Evolutionary conservation across 2,888 invertebrate species (phyloP).

Genomic region (Homarus gammarus): DNA sequence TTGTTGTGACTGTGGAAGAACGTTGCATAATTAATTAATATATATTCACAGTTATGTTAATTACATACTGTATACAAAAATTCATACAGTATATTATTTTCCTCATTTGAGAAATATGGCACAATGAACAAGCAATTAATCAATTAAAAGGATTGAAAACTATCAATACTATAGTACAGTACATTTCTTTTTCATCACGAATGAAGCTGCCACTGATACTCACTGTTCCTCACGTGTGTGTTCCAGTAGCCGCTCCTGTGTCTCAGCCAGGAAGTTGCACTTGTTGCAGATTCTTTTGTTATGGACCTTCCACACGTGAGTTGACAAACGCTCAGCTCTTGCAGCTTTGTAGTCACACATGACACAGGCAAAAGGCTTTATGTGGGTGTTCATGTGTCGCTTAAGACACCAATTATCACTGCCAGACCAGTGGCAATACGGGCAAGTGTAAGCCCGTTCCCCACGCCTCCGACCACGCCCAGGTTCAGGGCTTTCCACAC

Average conservation of each 20-base stretch:
- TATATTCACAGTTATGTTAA: not conserved
- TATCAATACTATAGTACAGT: not conserved
- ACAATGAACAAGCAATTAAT: not conserved
- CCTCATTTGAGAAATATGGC: not conserved
- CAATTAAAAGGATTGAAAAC: not conserved
- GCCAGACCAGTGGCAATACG: constrained; percentile 95
- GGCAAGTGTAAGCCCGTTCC: constrained; percentile 87
- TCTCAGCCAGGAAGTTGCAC: constrained; percentile 92
- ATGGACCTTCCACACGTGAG: constrained; percentile 94
- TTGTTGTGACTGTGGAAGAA: constrained; percentile 74
- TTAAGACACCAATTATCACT: constrained; percentile 96
- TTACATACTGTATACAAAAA: not conserved
- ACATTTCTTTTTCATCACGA: not conserved
- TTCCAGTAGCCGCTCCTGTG: constrained; percentile 87
- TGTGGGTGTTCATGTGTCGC: constrained; percentile 93
- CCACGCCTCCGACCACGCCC: constrained; percentile 55
- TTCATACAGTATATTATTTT: not conserved
- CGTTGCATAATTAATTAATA: not conserved
- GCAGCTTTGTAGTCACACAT: constrained; percentile 96
- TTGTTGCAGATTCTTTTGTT: constrained; percentile 93
- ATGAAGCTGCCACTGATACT: constrained; percentile 77
- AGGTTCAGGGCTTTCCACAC: constrained; percentile 48
- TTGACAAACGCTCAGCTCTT: constrained; percentile 91
- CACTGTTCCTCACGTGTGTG: constrained; percentile 83
- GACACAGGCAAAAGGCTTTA: constrained; percentile 93